A percentile compares a stretch with the other conserved stretches of the same genome.
Evolutionary conservation across 2,113 vertebrate species (phyloP).

Genomic region (Eclectus roratus): DNA sequence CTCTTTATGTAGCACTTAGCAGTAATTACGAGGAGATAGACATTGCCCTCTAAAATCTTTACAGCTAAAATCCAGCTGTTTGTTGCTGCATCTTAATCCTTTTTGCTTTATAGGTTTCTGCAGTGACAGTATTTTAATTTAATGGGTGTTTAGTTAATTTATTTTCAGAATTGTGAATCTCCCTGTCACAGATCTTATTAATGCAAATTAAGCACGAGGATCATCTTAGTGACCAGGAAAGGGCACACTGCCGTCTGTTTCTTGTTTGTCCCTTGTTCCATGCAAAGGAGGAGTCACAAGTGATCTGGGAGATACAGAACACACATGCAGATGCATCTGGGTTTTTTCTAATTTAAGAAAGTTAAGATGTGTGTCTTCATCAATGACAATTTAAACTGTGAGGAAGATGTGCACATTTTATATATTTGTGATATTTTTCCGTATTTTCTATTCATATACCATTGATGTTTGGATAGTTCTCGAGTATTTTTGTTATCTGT

Average conservation of each 20-base stretch:
- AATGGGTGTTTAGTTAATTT: background rate
- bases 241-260: background rate
- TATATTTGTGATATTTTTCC: background rate
- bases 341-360: conserved; percentile 23
- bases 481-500: background rate
- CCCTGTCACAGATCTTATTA: background rate
- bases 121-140: background rate
- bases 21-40: background rate
- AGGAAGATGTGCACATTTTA: background rate
- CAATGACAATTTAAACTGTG: conserved; percentile 11
- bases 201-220: background rate
- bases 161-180: background rate
- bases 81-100: background rate
- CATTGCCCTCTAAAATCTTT: background rate
- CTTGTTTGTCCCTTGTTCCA: background rate
- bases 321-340: background rate
- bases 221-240: background rate
- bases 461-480: background rate
- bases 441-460: background rate
- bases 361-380: background rate
- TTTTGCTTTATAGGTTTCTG: background rate
- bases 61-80: background rate
- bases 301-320: background rate
- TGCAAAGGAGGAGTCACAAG: background rate
- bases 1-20: background rate